Percentiles rank a stretch among this genome's conserved stretches.
These are phyloP conservation scores for Acleris cristana DNA, from an alignment of 2,888 invertebrate species.

Conservation along the genomic window DNA sequence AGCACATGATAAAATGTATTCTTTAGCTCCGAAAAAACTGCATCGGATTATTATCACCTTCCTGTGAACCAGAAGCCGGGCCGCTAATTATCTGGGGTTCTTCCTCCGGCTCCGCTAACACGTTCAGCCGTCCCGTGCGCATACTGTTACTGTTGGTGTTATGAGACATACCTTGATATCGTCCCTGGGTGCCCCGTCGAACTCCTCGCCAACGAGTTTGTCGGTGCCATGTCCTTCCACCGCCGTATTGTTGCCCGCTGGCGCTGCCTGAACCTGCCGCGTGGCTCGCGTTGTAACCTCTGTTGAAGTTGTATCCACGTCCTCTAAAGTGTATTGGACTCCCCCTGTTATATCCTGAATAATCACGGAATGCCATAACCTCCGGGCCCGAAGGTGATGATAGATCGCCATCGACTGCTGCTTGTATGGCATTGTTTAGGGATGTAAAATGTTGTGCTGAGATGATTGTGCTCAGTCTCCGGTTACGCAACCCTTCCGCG, in stretches of 20 bases:
- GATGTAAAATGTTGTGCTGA: no score
- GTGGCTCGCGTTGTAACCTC: constrained; percentile 1
- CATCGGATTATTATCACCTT: constrained; percentile 5
- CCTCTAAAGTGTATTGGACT: constrained; percentile 3
- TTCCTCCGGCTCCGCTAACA: constrained; percentile 1
- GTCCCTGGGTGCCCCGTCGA: neutral
- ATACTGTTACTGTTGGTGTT: constrained; percentile 1
- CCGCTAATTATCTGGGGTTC: constrained; percentile 15
- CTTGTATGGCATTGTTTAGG: no score
- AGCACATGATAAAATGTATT: constrained; percentile 19
- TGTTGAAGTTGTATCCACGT: neutral
- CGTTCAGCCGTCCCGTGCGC: constrained; percentile 1
- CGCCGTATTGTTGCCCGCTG: constrained; percentile 1
- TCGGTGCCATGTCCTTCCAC: neutral
- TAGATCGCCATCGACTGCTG: neutral
- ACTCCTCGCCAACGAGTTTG: constrained; percentile 1
- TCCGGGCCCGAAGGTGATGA: neutral
- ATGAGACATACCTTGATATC: constrained; percentile 3
- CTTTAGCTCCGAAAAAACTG: constrained; percentile 37
- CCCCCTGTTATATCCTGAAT: constrained; percentile 1
- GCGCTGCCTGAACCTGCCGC: neutral
- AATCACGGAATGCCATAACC: constrained; percentile 1
- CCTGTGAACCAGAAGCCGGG: constrained; percentile 1
- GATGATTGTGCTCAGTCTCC: no score
- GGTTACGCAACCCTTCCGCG: no score